phyloP scores from a whole-genome alignment of 2,797 vertebrate genomes.

The Streptopelia turtur region DNA sequence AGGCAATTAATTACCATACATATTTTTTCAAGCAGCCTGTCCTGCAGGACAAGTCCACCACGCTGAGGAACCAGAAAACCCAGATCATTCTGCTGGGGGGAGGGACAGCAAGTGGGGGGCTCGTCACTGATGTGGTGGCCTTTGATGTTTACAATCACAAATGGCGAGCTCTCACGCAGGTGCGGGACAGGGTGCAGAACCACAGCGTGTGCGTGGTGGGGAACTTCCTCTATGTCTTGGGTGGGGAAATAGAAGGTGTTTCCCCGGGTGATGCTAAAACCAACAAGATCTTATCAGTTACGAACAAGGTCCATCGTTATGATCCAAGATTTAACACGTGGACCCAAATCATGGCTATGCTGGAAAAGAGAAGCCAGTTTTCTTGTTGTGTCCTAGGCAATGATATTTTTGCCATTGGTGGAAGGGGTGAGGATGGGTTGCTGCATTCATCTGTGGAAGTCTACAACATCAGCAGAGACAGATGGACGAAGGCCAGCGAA shows the following conservation, averaged over 20 bases:
- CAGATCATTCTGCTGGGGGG: constrained; percentile 88
- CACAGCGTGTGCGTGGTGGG: constrained; percentile 87
- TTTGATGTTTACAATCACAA: constrained; percentile 85
- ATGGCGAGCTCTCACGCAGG: constrained; percentile 77
- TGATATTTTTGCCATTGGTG: constrained; percentile 88
- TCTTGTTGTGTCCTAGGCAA: constrained; percentile 84
- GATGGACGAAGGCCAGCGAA: constrained; percentile 80
- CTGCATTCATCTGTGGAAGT: constrained; percentile 87
- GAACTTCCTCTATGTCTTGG: constrained; percentile 92
- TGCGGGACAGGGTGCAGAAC: constrained; percentile 81
- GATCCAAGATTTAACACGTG: constrained; percentile 90
- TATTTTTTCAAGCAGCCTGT: constrained; percentile 85
- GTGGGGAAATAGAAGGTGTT: constrained; percentile 82
- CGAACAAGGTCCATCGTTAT: constrained; percentile 87
- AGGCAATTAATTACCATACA: constrained; percentile 89
- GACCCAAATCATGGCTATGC: constrained; percentile 83
- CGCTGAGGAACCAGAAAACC: constrained; percentile 80
- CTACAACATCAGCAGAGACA: constrained; percentile 84
- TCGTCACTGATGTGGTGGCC: constrained; percentile 78
- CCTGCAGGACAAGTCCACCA: constrained; percentile 85
- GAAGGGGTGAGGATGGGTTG: constrained; percentile 67
- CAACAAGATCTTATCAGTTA: constrained; percentile 49
- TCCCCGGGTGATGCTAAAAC: constrained; percentile 54
- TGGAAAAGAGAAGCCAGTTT: constrained; percentile 88
- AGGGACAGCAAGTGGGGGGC: constrained; percentile 73